Evolutionary conservation across 2,797 vertebrate species (phyloP).

Genomic region (Sternotherus odoratus): DNA sequence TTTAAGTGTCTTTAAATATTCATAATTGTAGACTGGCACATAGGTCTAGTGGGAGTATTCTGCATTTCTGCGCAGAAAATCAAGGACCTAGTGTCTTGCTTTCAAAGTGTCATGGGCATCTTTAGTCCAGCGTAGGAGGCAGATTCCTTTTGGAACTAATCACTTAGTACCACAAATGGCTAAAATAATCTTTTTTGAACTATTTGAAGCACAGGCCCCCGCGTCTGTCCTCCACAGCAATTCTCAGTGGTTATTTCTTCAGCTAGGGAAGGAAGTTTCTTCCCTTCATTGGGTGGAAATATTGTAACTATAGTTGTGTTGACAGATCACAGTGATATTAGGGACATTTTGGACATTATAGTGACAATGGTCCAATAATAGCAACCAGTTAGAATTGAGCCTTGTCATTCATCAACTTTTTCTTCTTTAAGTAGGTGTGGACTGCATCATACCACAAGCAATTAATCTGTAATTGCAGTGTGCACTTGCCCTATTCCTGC

Average conservation of each 20-base stretch:
- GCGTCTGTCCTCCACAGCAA: not conserved
- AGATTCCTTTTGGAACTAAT: not conserved
- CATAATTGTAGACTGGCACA: not conserved
- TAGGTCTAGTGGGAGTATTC: not conserved
- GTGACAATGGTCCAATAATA: not conserved
- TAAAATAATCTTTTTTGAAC: not conserved
- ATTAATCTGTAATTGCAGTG: not conserved
- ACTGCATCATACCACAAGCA: not conserved
- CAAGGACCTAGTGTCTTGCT: not conserved
- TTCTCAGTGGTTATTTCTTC: not conserved
- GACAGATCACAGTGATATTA: not conserved
- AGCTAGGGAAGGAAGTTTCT: accelerated
- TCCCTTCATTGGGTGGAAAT: not conserved
- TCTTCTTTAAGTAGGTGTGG: not conserved
- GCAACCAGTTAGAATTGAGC: not conserved
- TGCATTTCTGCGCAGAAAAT: not conserved
- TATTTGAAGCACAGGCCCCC: not conserved
- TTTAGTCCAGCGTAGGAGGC: not conserved
- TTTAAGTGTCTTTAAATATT: not conserved
- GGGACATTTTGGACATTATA: not conserved
- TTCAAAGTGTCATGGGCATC: not conserved
- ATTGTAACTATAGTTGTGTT: not conserved
- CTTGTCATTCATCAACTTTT: not conserved
- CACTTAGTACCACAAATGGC: not conserved
- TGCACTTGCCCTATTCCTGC: not conserved